A percentile compares a stretch with the other conserved stretches of the same genome.
phyloP scores from a whole-genome alignment of 2,888 invertebrate genomes.

The Coleophora deauratella region DNA sequence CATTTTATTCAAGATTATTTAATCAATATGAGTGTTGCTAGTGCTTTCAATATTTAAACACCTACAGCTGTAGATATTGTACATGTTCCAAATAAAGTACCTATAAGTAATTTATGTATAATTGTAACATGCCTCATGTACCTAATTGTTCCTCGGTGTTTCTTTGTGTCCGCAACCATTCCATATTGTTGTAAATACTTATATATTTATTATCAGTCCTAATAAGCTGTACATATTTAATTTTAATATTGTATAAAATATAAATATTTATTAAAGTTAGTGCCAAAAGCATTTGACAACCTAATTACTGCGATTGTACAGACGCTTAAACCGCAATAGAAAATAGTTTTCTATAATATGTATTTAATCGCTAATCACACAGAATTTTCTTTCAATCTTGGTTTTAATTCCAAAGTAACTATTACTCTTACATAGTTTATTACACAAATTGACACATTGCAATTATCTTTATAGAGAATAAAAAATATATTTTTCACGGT shows the following conservation, averaged over 20 bases:
- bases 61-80: constrained; percentile 49
- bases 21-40: constrained; percentile 39
- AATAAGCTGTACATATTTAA: constrained; percentile 65
- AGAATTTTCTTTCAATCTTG: constrained; percentile 41
- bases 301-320: constrained; percentile 32
- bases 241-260: constrained; percentile 55
- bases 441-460: not conserved
- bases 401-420: constrained; percentile 21
- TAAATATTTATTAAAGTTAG: constrained; percentile 65
- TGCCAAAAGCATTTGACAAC: constrained; percentile 68
- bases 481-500: constrained; percentile 18
- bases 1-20: no score
- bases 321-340: not conserved
- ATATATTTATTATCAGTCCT: constrained; percentile 18
- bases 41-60: constrained; percentile 28
- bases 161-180: constrained; percentile 28
- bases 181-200: constrained; percentile 53
- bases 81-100: constrained; percentile 41
- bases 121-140: constrained; percentile 34
- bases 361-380: constrained; percentile 38
- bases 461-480: constrained; percentile 6
- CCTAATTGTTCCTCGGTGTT: constrained; percentile 28
- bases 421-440: constrained; percentile 20
- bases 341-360: constrained; percentile 13
- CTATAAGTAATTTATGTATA: constrained; percentile 31